These are phyloP conservation scores for Otus sunia DNA, from an alignment of 2,113 vertebrate genomes.

Conservation along the genomic window DNA sequence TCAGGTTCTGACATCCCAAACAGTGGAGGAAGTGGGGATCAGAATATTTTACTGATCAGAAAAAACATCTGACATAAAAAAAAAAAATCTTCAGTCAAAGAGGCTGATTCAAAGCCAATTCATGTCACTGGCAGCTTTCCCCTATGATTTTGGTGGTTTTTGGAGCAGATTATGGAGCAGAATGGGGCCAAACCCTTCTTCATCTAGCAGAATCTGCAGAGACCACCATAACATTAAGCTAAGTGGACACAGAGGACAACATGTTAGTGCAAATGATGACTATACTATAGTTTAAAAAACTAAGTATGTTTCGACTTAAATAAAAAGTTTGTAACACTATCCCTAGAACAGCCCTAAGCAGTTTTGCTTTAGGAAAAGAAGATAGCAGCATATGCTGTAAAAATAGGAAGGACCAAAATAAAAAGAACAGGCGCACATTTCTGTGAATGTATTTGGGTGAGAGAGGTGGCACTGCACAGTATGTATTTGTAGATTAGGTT, in stretches of 20 bases:
- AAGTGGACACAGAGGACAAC: neutral
- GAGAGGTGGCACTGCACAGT: neutral
- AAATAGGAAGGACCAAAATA: neutral
- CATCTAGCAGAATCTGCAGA: neutral
- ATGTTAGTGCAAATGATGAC: neutral
- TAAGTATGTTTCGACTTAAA: neutral
- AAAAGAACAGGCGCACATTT: neutral
- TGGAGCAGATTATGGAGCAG: neutral
- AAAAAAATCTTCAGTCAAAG: neutral
- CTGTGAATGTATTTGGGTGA: neutral
- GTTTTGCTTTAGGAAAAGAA: neutral
- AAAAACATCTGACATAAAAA: neutral
- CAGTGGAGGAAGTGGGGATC: neutral
- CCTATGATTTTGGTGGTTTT: neutral
- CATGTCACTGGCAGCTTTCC: neutral
- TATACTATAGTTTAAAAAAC: neutral
- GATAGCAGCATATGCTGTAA: neutral
- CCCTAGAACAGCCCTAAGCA: neutral
- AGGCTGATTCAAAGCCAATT: neutral
- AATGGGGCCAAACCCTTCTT: neutral
- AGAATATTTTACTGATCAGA: neutral
- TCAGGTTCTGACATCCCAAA: neutral
- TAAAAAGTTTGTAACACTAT: neutral
- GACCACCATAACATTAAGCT: neutral
- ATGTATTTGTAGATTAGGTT: neutral